phyloP scores from a whole-genome alignment of 2,797 vertebrate species.

The Pangasius krempfi region DNA sequence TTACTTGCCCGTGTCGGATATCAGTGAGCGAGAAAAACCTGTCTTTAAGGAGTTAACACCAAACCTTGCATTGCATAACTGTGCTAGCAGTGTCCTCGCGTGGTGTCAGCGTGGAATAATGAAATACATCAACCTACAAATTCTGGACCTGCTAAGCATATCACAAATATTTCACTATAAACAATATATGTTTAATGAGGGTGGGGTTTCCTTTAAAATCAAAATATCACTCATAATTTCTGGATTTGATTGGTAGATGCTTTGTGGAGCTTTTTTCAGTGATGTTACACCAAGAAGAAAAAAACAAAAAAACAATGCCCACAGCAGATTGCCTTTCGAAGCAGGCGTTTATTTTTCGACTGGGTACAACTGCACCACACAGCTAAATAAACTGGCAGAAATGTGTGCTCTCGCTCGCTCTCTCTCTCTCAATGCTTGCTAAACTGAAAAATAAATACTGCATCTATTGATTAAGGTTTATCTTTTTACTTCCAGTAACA shows the following conservation, averaged over 20 bases:
- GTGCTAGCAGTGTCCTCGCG: background rate
- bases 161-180: background rate
- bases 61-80: background rate
- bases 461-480: conserved; percentile 62
- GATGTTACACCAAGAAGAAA: background rate
- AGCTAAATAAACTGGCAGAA: conserved; percentile 71
- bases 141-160: too few species aligned
- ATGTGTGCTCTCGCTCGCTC: conserved; percentile 63
- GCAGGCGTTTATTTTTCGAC: conserved; percentile 81
- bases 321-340: conserved; percentile 66
- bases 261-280: background rate
- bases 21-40: background rate
- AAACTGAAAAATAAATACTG: conserved; percentile 71
- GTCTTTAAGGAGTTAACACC: background rate
- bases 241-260: background rate
- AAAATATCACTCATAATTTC: background rate
- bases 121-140: background rate
- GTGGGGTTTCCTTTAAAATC: background rate
- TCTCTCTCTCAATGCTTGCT: conserved; percentile 69
- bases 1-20: background rate
- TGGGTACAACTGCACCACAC: conserved; percentile 80
- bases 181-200: background rate
- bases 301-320: background rate
- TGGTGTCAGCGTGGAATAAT: background rate
- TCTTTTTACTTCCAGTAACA: conserved; percentile 75